phyloP scores from a whole-genome alignment of 2,888 invertebrate species.

The Galeopsomyia nigrocyanea region DNA sequence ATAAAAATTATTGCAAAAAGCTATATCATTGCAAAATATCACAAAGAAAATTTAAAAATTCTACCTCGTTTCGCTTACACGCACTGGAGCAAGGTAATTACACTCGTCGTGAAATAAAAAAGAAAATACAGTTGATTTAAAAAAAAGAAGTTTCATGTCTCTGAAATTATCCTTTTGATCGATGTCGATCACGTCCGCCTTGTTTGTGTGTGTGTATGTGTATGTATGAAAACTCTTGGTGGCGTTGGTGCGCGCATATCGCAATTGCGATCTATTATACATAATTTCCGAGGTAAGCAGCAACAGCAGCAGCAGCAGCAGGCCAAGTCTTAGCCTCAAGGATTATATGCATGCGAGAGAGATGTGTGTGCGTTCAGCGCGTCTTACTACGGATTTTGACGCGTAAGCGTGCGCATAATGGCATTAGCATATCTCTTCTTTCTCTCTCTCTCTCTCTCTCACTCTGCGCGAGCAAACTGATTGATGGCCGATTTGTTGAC shows the following conservation, averaged over 20 bases:
- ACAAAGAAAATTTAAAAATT: background rate
- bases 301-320: slow-evolving; percentile 1
- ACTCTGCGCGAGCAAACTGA: too few relatives aligned
- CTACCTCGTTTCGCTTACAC: background rate
- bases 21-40: background rate
- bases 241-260: slow-evolving; percentile 17
- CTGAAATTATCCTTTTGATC: slow-evolving; percentile 35
- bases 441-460: too few relatives aligned
- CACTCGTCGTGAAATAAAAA: too few relatives aligned
- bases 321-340: slow-evolving; percentile 19
- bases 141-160: slow-evolving; percentile 8
- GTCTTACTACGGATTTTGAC: slow-evolving; percentile 21
- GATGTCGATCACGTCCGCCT: slow-evolving; percentile 13
- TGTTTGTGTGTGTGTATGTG: background rate
- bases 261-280: slow-evolving; percentile 42
- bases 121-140: too few relatives aligned
- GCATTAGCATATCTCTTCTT: slow-evolving; percentile 10
- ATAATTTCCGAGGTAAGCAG: slow-evolving; percentile 28
- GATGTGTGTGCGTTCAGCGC: too few relatives aligned
- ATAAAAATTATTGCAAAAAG: too few relatives aligned
- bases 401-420: slow-evolving; percentile 37
- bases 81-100: background rate
- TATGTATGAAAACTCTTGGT: slow-evolving; percentile 17
- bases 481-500: slow-evolving; percentile 33
- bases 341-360: background rate